Percentiles rank a stretch among this genome's conserved stretches.
phyloP scores from a whole-genome alignment of 2,888 invertebrate species.

The Agrochola macilenta region DNA sequence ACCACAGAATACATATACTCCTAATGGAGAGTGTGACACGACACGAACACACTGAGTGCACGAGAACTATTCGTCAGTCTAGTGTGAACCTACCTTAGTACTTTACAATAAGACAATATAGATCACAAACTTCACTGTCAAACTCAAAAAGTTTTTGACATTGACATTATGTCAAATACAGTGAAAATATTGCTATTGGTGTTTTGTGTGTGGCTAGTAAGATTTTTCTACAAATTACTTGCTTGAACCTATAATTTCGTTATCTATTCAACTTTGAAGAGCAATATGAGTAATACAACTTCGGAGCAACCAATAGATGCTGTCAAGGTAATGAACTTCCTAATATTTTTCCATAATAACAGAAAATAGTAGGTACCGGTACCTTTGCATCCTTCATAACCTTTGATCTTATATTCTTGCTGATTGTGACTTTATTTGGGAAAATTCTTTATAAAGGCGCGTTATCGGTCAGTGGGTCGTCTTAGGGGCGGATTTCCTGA shows the following conservation, averaged over 20 bases:
- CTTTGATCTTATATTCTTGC: not conserved
- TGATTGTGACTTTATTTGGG: not conserved
- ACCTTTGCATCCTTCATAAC: not conserved
- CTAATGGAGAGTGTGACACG: too few relatives aligned
- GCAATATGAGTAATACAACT: conserved; percentile 51
- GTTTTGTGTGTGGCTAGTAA: conserved; percentile 30
- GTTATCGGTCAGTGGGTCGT: not conserved
- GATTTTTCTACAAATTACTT: conserved; percentile 41
- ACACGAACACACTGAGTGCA: too few relatives aligned
- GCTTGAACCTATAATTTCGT: not conserved
- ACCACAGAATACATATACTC: too few relatives aligned
- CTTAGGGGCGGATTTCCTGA: too few relatives aligned
- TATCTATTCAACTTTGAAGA: not conserved
- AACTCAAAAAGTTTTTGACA: conserved; percentile 8
- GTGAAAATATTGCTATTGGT: conserved; percentile 28
- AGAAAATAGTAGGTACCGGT: conserved; percentile 4
- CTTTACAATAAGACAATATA: too few relatives aligned
- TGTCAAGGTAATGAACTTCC: conserved; percentile 46
- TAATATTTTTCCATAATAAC: conserved; percentile 8
- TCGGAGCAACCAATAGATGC: conserved; percentile 39
- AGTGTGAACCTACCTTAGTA: not conserved
- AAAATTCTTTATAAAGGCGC: not conserved
- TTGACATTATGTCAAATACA: conserved; percentile 38
- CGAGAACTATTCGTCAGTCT: not conserved
- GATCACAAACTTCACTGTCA: not conserved